Evolutionary conservation across 2,113 vertebrate species (phyloP).

Genomic region (Gymnogyps californianus): DNA sequence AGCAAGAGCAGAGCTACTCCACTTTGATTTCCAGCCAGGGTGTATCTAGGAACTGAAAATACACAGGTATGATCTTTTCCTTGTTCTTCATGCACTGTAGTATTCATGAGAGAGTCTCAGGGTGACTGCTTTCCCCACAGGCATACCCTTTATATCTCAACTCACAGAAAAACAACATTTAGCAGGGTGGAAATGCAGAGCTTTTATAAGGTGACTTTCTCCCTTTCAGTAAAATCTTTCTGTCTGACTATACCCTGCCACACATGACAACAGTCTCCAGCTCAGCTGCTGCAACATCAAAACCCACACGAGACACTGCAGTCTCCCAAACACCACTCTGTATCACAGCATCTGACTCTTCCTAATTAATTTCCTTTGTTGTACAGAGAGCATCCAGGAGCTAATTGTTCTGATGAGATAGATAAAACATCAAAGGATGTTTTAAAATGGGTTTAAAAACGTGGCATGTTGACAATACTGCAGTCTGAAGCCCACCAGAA

Average conservation of each 20-base stretch:
- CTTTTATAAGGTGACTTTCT: background rate
- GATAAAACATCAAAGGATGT: constrained; percentile 18
- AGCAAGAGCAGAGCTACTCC: background rate
- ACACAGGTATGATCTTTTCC: background rate
- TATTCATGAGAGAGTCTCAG: background rate
- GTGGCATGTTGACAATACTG: background rate
- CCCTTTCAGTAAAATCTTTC: background rate
- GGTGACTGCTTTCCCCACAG: background rate
- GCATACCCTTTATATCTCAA: background rate
- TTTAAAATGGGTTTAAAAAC: constrained; percentile 20
- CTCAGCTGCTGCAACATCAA: background rate
- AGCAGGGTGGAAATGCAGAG: background rate
- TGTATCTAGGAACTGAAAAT: background rate
- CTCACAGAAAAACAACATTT: background rate
- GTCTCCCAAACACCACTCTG: background rate
- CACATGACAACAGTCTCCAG: background rate
- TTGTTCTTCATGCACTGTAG: background rate
- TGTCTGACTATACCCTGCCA: background rate
- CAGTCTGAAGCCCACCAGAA: background rate
- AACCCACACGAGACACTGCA: background rate
- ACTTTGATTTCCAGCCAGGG: constrained; percentile 1
- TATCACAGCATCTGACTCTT: constrained; percentile 41
- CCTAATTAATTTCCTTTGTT: constrained; percentile 67
- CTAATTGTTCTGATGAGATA: constrained; percentile 68
- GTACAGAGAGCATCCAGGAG: constrained; percentile 4